Base-by-base conservation (phyloP, 2,797 vertebrate genomes). In the Paguma larvata region DNA sequence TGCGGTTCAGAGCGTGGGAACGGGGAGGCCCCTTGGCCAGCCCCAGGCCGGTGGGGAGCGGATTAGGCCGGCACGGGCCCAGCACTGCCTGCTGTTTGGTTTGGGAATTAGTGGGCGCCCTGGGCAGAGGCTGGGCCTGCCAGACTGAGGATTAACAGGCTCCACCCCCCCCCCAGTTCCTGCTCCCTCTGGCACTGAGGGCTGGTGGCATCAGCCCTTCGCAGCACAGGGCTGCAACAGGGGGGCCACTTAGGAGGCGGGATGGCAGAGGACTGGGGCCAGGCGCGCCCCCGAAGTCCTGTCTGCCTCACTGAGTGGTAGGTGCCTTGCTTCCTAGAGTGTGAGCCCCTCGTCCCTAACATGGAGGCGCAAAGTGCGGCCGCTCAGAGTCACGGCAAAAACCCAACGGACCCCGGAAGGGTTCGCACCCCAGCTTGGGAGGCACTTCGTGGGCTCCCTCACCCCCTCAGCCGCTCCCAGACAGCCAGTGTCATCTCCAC, bases 91-190 rank as follows among this genome's bases (percentile, higher is more conserved):
- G 97, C 98, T 98, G 96, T 97, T 98, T 96, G 90, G 84, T 96
- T 97, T 97, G 93, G 96, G 96, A 97, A 98, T 98, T 98, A 96
- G 94, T 48, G 87, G 94, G 87, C 89, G 13, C 96, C 97, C 97
- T 94, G 93, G 97, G 97, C 91, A 96, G 97, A 96, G 93, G 78
- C 93, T 75, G 38, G 92, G 67, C 95, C 77, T 89, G 97, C 97
- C 96, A 97, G 85, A 90, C 91, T 46, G 72, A 46, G 96, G 98
- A 98, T 98, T 98, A 98, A 96, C 41, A 51, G 89, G 79, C 51
- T 96, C 67, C 41, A n/a, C 91, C 63, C 85, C 91, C 63, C 85
- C 38, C 68, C 82, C 72, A 75, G 89, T 85, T 96, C 88, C 78
- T 91, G 15, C 65, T 51, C 63, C 59, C 18, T 59, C 21, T 59